Evolutionary conservation across 2,888 invertebrate genomes (phyloP), one percentile per base, ranked within the genome.

Genomic region (Corbicula japonica): DNA sequence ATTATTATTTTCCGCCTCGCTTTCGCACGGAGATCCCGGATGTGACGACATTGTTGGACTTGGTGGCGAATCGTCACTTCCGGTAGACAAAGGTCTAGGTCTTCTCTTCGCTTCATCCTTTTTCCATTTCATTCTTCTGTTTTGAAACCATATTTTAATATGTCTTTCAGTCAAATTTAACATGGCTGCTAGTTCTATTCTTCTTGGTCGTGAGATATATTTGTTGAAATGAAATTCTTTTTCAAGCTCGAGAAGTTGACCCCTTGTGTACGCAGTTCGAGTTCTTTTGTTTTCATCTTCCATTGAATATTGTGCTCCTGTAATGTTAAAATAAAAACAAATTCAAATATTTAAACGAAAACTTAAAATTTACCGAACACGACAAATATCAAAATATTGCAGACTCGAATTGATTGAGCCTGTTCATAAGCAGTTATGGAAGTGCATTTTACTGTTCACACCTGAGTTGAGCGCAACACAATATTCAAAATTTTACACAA

Each of bases 201-300:
- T 96, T 95, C 98, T 96, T 95, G 98, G 96, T 94, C 98, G 96
- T 94, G 98, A 98, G 95, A 99, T 96, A 95, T 99, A 99, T 94
- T 98, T 97, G 95, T 98, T 98, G 95, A 98, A 98, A 95, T 98
- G 98, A 95, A 98, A 98, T 95, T 98, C 98, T 94, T 98, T 98
- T 95, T 98, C 98, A 94, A 98, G 95, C 95, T 98, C 98, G 94
- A 98, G 95, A 80, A 98, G 98, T 95, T 99, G 98, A 95, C 98
- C 98, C 94, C 98, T 96, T 89, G 98, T 98, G 95, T 98, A 98
- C 88, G 98, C 98, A 94, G 98, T 98, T 91, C 98, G 96, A 87
- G 98, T 98, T 94, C 98, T 96, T 95, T 93, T 93, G 88, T 92
- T 92, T 74, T 92, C 93, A 70, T 93, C 93, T 63, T 92, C 91